Evolutionary conservation across 2,888 invertebrate genomes (phyloP), one percentile per base, ranked within the genome.

Genomic region (Caenorhabditis wallacei): DNA sequence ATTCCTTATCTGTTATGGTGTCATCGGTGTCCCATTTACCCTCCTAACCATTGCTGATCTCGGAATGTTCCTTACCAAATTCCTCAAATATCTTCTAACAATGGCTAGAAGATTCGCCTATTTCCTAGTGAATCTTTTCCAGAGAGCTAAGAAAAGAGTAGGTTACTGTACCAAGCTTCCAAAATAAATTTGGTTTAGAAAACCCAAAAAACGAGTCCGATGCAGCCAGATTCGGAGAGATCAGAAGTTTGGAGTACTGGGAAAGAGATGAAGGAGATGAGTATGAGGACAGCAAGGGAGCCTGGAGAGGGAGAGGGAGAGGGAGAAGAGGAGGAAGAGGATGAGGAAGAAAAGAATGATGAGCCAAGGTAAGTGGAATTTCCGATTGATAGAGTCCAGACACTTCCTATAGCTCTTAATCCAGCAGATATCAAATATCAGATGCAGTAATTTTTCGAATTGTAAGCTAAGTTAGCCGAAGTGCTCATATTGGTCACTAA

Each of bases 21-120:
- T 91, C 22, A 85, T 91, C 43, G 91, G 91, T n/a, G 88, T 91
- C 16, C 91, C 91, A 11, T 80, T 91, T 57, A 89, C 91, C 4
- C 85, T 91, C 16, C 80, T 91, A 24, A 90, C 91, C 24, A 90
- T 91, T 24, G 90, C 90, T 18, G 90, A 90, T 80, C 70, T 90
- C 11, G 90, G 90, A 80, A 88, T 90, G 89, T 90, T 90, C 75
- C 75, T 90, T 8, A 85, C 84, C 0, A 85, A 86, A 70, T 53
- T 88, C 4, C 75, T 87, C 13, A 71, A 80, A 43, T 66, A 64
- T 30, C 24, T 86, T 1, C 51, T 84, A 2, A 24, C 35, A 0
- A 22, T 54, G 20, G 70, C 82, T 4, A 40, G 56, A 24, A 22
- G 59, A 69, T 78, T 72, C 18, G 54, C 84, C 8, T 51, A 63